Evolutionary conservation across 2,888 invertebrate genomes (phyloP), one percentile per base, ranked within the genome.

Genomic region (Hirudinaria manillensis): DNA sequence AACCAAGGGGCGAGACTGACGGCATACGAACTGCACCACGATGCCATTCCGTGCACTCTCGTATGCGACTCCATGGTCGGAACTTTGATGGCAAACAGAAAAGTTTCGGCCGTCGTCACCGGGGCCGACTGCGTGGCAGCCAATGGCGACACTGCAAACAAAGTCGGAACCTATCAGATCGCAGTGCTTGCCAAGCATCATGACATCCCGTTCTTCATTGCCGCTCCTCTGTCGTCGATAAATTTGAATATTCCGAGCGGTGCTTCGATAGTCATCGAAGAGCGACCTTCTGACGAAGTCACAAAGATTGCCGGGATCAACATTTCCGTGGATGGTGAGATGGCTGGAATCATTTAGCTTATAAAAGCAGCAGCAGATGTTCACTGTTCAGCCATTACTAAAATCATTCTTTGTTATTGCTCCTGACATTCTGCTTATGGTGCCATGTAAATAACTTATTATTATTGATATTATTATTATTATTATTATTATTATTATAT

Each of bases 101-200:
- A 90, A 79, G 91, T 99, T 77, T 90, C 90, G 53, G 96, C 94
- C 0, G 93, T 99, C 10, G 90, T 98, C n/a, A 95, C 97, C 29
- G 99, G 98, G 27, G 98, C 98, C 70, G 99, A 99, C 85, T 89
- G 98, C 84, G 94, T 95, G 51, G 94, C 93, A 21, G 90, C 91
- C 1, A 99, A 99, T 86, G 99, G 99, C 0, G 98, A 99, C 85
- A 97, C 97, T 0, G 98, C 98, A 0, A 99, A 99, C 85, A 99
- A 99, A 89, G 96, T 98, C 83, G 79, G 79, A n/a, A 79, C 79
- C 0, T 79, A 75, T 71, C 79, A 79, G 70, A 91, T 98, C 83
- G 95, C 97, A 0, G 92, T 98, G 71, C 88, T 92, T 68, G 95
- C 97, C 0, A 91, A 92, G 82, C 88, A 93, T 85, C 96, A 98